Evolutionary conservation across 2,113 vertebrate species (phyloP).

Genomic region (Agapornis roseicollis): DNA sequence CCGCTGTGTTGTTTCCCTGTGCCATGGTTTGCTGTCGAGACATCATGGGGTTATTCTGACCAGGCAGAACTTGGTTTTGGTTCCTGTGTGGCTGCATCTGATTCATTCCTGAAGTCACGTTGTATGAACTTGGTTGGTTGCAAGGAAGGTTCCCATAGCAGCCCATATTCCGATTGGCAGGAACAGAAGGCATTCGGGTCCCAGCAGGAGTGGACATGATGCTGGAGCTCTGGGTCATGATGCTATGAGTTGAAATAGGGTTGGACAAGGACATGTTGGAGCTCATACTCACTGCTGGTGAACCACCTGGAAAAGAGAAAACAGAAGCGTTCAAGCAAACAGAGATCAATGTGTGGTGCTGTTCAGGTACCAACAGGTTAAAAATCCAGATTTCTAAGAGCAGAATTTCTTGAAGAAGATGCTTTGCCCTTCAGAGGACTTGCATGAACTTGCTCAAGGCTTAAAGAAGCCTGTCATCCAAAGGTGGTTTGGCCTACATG

Average conservation of each 20-base stretch:
- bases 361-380: not conserved
- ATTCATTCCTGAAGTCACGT: slow-evolving; percentile 65
- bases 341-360: not conserved
- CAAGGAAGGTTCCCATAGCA: slow-evolving; percentile 80
- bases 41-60: slow-evolving; percentile 79
- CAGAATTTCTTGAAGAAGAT: not conserved
- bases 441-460: not conserved
- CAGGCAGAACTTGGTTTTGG: slow-evolving; percentile 76
- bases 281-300: slow-evolving; percentile 75
- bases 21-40: slow-evolving; percentile 72
- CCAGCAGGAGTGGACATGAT: slow-evolving; percentile 78
- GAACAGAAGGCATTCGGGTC: slow-evolving; percentile 78
- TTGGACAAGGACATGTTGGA: slow-evolving; percentile 79
- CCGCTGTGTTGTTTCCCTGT: slow-evolving; percentile 38
- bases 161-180: slow-evolving; percentile 72
- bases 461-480: not conserved
- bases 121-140: slow-evolving; percentile 72
- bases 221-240: slow-evolving; percentile 78
- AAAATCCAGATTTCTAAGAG: not conserved
- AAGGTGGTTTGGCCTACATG: not conserved
- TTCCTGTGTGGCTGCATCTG: slow-evolving; percentile 83
- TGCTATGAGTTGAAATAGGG: slow-evolving; percentile 80
- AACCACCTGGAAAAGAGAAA: slow-evolving; percentile 66
- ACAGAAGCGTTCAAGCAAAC: not conserved
- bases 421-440: not conserved